A percentile compares a stretch with the other conserved stretches of the same genome.
Conservation (phyloP, 1,140 invertebrate genomes). For the Hycleus cichorii region DNA sequence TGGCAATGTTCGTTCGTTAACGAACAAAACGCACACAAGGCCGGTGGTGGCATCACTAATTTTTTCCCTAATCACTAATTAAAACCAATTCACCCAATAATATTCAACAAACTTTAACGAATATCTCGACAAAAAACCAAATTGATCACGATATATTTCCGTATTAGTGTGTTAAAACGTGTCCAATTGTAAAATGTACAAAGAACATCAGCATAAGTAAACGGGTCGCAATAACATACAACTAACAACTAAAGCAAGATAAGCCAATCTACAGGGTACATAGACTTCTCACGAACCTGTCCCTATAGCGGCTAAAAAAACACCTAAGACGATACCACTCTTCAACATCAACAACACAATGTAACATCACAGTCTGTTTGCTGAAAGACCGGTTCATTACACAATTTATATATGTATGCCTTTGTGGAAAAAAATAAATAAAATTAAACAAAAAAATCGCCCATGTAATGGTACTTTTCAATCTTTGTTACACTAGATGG, state of each 20-base stretch:
- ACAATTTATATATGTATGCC: slow-evolving; percentile 1
- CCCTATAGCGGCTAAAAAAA: slow-evolving; percentile 8
- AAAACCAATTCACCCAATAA: too few relatives aligned
- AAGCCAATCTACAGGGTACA: slow-evolving; percentile 27
- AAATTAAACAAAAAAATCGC: slow-evolving; percentile 13
- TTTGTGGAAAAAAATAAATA: too few relatives aligned
- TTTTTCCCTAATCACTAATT: background rate
- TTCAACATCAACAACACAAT: background rate
- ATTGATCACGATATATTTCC: too few relatives aligned
- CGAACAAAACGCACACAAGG: slow-evolving; percentile 1
- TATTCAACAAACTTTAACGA: too few relatives aligned
- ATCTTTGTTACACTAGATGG: background rate
- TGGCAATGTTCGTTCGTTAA: background rate
- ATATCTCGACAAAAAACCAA: too few relatives aligned
- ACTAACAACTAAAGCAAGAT: slow-evolving; percentile 19
- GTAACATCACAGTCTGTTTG: slow-evolving; percentile 7
- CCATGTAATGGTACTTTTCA: slow-evolving; percentile 23
- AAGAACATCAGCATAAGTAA: slow-evolving; percentile 28
- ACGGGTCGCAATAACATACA: slow-evolving; percentile 27
- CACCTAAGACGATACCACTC: slow-evolving; percentile 1
- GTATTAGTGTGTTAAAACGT: slow-evolving; percentile 11
- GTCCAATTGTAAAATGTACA: slow-evolving; percentile 24
- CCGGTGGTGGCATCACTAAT: background rate
- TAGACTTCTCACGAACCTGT: slow-evolving; percentile 27
- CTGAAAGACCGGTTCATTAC: slow-evolving; percentile 20